Evolutionary conservation across 2,797 vertebrate species (phyloP), one percentile per base, ranked within the genome.

Genomic region (Diplodus puntazzo): DNA sequence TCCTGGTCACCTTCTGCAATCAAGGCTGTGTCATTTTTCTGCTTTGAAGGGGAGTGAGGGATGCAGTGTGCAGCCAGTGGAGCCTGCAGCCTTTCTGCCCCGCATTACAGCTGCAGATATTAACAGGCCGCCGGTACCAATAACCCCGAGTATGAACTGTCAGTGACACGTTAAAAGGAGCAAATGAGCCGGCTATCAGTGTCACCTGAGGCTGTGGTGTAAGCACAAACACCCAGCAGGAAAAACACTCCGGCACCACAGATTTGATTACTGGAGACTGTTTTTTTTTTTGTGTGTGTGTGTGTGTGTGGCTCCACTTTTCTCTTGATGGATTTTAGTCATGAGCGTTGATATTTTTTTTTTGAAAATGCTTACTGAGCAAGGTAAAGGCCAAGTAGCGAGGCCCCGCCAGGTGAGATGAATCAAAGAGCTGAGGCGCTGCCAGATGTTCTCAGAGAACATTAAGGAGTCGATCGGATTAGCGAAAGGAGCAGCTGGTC

Each of bases 381-480:
- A 88, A 87, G 54, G 82, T 88, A 81, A 85, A 82, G 84, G 85
- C 87, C 87, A 89, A 87, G 83, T 49, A 87, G 66, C 25, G 66
- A 54, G 25, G 62, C 69, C 84, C 79, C 85, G 84, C 86, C 84
- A 85, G 83, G 73, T 81, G 84, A 90, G 89, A 92, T 87, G 88
- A 91, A 91, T 94, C 91, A 89, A 86, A 91, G 82, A 63, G 79
- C 80, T 69, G 80, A 88, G 79, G 75, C 5, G 3, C 76, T 69
- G 89, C 87, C 93, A 94, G 91, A 88, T 91, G 91, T 92, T 87
- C 50, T 83, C 79, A 4, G 70, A 80, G 74, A 90, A 88, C 88
- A 90, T 87, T 87, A 86, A 87, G 87, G 82, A 90, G 82, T 25
- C 52, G 81, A 92, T 92, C 73, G 71, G 89, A 91, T 94, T 92